These are phyloP conservation scores for Baryphthengus martii DNA, from an alignment of 2,113 vertebrate species.

Conservation along the genomic window DNA sequence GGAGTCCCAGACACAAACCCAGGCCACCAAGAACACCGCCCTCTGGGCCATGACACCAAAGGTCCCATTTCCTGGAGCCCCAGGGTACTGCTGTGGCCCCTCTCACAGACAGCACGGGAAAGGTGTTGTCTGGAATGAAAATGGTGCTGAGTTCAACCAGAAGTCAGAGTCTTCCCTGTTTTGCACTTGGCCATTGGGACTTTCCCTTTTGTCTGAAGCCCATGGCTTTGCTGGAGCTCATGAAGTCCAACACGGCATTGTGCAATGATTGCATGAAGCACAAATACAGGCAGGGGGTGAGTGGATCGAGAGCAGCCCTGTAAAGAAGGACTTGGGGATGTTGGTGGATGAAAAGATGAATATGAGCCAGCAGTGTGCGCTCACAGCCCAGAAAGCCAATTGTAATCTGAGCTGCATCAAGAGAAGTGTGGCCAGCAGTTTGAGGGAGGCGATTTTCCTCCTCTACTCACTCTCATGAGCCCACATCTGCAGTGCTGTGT, in stretches of 20 bases:
- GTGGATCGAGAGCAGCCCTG: too few species aligned
- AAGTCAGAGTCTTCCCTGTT: not conserved
- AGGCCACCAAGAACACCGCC: accelerated
- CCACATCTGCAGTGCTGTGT: not conserved
- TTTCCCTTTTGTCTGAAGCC: not conserved
- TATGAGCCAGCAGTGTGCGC: too few species aligned
- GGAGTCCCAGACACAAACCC: not conserved
- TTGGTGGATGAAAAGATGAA: too few species aligned
- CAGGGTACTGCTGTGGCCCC: accelerated
- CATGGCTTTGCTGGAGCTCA: not conserved
- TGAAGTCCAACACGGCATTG: too few species aligned
- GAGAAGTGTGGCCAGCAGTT: too few species aligned
- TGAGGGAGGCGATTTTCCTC: not conserved
- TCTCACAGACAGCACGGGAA: not conserved
- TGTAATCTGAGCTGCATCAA: too few species aligned
- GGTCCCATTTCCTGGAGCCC: not conserved
- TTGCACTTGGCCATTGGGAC: not conserved
- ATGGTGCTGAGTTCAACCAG: not conserved
- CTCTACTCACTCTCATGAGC: not conserved
- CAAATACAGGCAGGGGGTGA: too few species aligned
- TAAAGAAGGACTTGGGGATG: too few species aligned
- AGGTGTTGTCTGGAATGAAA: not conserved
- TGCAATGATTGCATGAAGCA: too few species aligned
- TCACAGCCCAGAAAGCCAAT: too few species aligned
- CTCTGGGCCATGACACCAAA: not conserved